phyloP scores from a whole-genome alignment of 1,140 invertebrate genomes.

The Drosophila pseudoananassae region DNA sequence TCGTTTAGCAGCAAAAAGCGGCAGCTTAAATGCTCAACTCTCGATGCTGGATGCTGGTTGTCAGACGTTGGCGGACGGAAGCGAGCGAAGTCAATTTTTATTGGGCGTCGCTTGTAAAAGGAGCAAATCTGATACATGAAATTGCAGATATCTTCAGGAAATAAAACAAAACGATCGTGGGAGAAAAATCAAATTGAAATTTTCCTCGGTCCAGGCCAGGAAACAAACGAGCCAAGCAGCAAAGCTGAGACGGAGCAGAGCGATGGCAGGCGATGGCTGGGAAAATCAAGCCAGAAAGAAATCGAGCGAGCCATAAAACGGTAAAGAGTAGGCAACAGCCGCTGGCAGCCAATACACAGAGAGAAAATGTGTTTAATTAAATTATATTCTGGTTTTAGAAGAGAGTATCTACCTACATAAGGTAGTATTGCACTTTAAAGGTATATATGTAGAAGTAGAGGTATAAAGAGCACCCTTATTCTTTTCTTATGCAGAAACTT shows the following conservation, averaged over 20 bases:
- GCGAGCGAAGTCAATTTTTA: constrained; percentile 51
- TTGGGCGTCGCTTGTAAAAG: constrained; percentile 42
- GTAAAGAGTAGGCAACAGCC: constrained; percentile 17
- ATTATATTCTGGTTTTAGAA: neutral
- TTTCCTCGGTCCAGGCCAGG: constrained; percentile 23
- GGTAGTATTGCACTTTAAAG: too few relatives aligned
- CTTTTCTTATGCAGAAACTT: neutral
- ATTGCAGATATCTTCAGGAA: constrained; percentile 55
- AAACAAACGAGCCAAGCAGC: constrained; percentile 30
- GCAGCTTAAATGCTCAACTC: constrained; percentile 49
- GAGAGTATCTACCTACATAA: too few relatives aligned
- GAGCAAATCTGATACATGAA: constrained; percentile 60
- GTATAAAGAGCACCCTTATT: too few relatives aligned
- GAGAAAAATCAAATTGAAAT: constrained; percentile 58
- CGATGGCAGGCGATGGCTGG: constrained; percentile 12
- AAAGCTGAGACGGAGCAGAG: neutral
- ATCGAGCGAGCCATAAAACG: constrained; percentile 59
- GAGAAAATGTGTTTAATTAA: neutral
- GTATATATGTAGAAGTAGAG: too few relatives aligned
- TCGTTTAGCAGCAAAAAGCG: constrained; percentile 39
- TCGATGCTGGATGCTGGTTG: neutral
- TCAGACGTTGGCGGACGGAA: constrained; percentile 36
- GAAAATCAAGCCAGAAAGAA: constrained; percentile 51
- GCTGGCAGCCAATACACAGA: constrained; percentile 1
- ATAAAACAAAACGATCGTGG: constrained; percentile 61